These are phyloP conservation scores for Cetoscarus ocellatus DNA, from an alignment of 2,797 vertebrate genomes.

Conservation along the genomic window DNA sequence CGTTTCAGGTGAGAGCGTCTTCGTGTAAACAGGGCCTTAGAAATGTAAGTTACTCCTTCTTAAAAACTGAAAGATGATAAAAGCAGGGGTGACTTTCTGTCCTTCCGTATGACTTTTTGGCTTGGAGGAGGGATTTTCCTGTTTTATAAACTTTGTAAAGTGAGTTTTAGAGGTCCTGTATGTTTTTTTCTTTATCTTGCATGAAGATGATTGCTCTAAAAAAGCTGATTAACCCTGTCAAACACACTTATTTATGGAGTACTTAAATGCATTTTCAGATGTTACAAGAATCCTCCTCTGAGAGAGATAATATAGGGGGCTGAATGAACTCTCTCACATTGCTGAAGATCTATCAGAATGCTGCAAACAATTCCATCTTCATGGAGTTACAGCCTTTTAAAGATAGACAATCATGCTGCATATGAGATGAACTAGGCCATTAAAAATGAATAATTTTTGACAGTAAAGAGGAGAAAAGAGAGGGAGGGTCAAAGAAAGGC, in stretches of 20 bases:
- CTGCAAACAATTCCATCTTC: neutral
- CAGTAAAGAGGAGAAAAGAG: slow-evolving; percentile 9
- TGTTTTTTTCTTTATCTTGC: no score
- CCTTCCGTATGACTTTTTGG: neutral
- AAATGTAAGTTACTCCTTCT: no score
- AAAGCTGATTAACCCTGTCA: no score
- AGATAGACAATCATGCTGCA: neutral
- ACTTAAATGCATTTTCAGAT: no score
- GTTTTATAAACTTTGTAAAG: no score
- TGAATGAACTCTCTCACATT: neutral
- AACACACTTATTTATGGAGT: no score
- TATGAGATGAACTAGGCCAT: neutral
- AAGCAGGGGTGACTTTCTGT: neutral
- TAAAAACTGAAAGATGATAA: no score
- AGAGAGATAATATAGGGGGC: neutral
- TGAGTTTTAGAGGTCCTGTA: neutral
- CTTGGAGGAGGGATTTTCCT: neutral
- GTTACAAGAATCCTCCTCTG: neutral
- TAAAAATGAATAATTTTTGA: slow-evolving; percentile 16
- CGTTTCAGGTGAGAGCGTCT: no score
- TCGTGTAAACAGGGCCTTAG: no score
- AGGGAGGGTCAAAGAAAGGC: slow-evolving; percentile 1
- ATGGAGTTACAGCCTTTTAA: neutral
- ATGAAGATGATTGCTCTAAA: neutral
- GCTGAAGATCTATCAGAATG: neutral